These are phyloP conservation scores for Asobara japonica DNA, from an alignment of 1,140 invertebrate genomes.

Conservation along the genomic window DNA sequence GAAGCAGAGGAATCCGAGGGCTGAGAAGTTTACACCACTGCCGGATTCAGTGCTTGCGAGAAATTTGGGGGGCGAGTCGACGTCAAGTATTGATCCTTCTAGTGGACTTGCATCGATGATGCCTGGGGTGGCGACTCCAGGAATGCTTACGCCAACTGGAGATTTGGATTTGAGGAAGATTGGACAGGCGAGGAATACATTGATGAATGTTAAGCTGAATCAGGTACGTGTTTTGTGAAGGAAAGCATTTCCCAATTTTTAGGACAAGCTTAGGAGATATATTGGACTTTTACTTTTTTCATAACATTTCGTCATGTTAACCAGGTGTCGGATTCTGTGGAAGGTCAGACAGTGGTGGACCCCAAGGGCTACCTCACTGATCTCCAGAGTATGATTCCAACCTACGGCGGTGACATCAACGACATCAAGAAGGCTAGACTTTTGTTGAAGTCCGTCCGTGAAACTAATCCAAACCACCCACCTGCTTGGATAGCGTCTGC, in stretches of 20 bases:
- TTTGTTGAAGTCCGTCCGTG: constrained; percentile 96
- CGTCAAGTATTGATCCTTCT: constrained; percentile 84
- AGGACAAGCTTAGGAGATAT: too few species aligned
- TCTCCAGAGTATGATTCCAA: constrained; percentile 98
- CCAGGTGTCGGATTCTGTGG: constrained; percentile 98
- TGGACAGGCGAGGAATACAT: constrained; percentile 97
- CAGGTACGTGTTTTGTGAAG: too few species aligned
- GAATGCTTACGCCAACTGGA: constrained; percentile 82
- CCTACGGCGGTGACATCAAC: constrained; percentile 97
- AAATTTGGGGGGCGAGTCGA: constrained; percentile 86
- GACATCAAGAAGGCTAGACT: constrained; percentile 98
- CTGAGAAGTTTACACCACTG: constrained; percentile 96
- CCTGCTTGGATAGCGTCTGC: constrained; percentile 99
- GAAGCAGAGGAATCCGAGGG: constrained; percentile 93
- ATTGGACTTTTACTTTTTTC: too few species aligned
- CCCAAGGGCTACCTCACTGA: constrained; percentile 99
- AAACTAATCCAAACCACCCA: constrained; percentile 99
- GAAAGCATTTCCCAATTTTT: too few species aligned
- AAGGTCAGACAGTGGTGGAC: constrained; percentile 99
- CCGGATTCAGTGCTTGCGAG: constrained; percentile 96
- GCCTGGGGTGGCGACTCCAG: constrained; percentile 80
- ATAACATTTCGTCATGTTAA: too few species aligned
- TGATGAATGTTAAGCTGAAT: constrained; percentile 99
- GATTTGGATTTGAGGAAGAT: constrained; percentile 99
- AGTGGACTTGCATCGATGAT: constrained; percentile 87